Evolutionary conservation across 2,797 vertebrate genomes (phyloP).

Genomic region (Cirrhinus molitorella): DNA sequence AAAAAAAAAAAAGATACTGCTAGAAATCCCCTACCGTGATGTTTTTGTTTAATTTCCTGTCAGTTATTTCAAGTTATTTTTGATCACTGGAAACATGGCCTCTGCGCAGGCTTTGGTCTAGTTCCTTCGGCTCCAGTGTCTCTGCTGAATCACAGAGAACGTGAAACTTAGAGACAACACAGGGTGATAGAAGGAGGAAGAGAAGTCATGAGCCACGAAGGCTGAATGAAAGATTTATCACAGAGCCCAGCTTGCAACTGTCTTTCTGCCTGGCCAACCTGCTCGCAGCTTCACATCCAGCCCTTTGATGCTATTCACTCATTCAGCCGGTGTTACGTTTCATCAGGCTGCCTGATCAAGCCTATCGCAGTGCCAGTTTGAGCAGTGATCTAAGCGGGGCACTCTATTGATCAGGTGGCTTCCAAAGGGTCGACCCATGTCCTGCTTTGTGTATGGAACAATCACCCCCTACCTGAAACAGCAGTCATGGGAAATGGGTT

Average conservation of each 20-base stretch:
- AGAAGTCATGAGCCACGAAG: slow-evolving; percentile 10
- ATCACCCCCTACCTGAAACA: neutral
- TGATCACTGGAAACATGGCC: slow-evolving; percentile 40
- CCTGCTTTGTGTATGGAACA: slow-evolving; percentile 26
- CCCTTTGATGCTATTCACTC: slow-evolving; percentile 43
- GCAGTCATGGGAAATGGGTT: neutral
- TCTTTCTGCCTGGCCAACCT: slow-evolving; percentile 33
- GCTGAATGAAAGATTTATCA: slow-evolving; percentile 40
- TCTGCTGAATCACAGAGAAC: slow-evolving; percentile 14
- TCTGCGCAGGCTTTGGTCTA: neutral
- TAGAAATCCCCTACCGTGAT: slow-evolving; percentile 24
- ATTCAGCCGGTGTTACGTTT: slow-evolving; percentile 35
- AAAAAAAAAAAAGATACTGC: too few relatives aligned
- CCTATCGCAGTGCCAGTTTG: slow-evolving; percentile 17
- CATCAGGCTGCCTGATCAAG: slow-evolving; percentile 48
- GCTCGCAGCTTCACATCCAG: slow-evolving; percentile 30
- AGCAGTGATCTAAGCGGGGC: slow-evolving; percentile 51
- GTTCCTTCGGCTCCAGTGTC: neutral
- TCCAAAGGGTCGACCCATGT: slow-evolving; percentile 34
- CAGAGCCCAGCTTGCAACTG: slow-evolving; percentile 25
- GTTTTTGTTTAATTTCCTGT: slow-evolving; percentile 60
- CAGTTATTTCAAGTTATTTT: slow-evolving; percentile 57
- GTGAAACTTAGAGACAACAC: neutral
- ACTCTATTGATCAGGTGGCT: slow-evolving; percentile 53
- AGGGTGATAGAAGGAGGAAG: slow-evolving; percentile 13